These are phyloP conservation scores for Conus ventricosus DNA, from an alignment of 1,140 invertebrate species.

Conservation along the genomic window DNA sequence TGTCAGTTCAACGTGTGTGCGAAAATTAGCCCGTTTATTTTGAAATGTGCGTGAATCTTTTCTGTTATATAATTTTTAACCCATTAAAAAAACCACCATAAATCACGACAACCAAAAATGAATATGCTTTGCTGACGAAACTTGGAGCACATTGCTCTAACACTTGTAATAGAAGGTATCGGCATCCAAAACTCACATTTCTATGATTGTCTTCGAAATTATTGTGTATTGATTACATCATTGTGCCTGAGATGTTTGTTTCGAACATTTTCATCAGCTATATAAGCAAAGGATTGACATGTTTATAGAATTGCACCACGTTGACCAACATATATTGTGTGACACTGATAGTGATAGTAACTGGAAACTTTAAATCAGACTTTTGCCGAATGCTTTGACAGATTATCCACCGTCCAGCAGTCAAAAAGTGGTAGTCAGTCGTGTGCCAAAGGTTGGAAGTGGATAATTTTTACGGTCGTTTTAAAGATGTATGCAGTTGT, in stretches of 20 bases:
- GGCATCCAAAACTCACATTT: background rate
- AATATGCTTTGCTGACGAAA: background rate
- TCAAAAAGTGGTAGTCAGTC: too few species aligned
- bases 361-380: too few species aligned
- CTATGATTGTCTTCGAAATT: background rate
- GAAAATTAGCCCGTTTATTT: too few species aligned
- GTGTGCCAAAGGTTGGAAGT: too few species aligned
- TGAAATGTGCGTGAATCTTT: too few species aligned
- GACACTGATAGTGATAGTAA: too few species aligned
- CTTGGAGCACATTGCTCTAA: background rate
- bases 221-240: background rate
- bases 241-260: background rate
- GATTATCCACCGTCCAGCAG: too few species aligned
- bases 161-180: background rate
- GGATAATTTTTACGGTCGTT: too few species aligned
- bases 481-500: too few species aligned
- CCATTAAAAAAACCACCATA: background rate
- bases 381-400: too few species aligned
- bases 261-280: background rate
- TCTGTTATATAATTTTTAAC: too few species aligned
- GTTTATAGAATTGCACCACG: background rate
- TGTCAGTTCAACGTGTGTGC: too few species aligned
- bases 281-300: background rate
- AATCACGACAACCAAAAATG: constrained; percentile 1
- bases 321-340: background rate